phyloP scores from a whole-genome alignment of 2,888 invertebrate genomes.

The Stenotaenia linearis region DNA sequence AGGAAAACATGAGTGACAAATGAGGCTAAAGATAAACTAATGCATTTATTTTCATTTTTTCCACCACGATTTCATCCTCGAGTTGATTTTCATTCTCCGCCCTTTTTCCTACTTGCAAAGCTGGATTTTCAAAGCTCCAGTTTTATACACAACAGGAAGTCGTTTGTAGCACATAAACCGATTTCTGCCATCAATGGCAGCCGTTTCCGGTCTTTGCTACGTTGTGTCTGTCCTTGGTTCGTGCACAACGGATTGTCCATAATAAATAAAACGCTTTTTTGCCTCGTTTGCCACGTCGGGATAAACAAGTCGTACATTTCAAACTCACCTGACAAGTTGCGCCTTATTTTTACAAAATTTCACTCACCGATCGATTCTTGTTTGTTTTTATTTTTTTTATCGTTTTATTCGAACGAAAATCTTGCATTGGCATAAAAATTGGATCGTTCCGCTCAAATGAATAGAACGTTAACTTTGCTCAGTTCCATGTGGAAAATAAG shows the following conservation, averaged over 20 bases:
- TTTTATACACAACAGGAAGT: conserved; percentile 12
- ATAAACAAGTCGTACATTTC: background rate
- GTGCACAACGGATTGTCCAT: background rate
- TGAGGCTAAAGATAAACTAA: background rate
- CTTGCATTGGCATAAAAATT: background rate
- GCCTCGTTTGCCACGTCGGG: background rate
- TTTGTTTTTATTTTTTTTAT: background rate
- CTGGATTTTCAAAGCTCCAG: background rate
- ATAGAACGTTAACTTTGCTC: background rate
- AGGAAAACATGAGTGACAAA: background rate
- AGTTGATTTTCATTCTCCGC: background rate
- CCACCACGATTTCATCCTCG: background rate
- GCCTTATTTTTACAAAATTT: background rate
- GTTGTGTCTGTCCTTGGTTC: conserved; percentile 3
- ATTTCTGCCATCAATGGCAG: conserved; percentile 2
- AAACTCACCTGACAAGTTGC: background rate
- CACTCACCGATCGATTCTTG: background rate
- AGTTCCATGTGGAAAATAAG: background rate
- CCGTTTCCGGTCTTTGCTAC: conserved; percentile 26
- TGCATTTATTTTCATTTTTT: background rate
- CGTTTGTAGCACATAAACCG: conserved; percentile 21
- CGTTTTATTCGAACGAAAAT: background rate
- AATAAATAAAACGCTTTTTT: background rate
- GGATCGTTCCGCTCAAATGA: background rate
- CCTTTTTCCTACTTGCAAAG: background rate